Percentiles rank a stretch among this genome's conserved stretches.
phyloP scores from a whole-genome alignment of 2,797 vertebrate genomes.

The Myripristis jacobus region DNA sequence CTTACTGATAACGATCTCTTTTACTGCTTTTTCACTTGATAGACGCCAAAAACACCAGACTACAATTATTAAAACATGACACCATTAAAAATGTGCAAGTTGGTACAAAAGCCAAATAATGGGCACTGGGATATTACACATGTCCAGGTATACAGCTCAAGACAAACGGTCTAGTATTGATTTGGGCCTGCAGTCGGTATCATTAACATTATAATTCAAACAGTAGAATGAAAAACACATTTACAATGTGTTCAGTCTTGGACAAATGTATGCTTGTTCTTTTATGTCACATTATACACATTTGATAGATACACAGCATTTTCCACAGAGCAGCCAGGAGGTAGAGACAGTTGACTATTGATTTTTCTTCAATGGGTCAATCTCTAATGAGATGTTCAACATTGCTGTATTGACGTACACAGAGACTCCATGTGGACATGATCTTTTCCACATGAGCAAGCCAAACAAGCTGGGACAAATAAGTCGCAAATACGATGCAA shows the following conservation, averaged over 20 bases:
- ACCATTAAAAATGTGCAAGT: neutral
- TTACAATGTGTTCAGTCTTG: neutral
- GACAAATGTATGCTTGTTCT: slow-evolving; percentile 4
- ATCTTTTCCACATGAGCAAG: slow-evolving; percentile 4
- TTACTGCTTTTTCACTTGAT: no score
- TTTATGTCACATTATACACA: neutral
- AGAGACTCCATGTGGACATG: neutral
- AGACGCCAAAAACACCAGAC: no score
- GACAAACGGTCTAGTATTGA: no score
- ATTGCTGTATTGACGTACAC: neutral
- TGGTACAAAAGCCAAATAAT: neutral
- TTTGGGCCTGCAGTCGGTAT: no score
- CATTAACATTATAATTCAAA: no score
- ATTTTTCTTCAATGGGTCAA: neutral
- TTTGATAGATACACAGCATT: neutral
- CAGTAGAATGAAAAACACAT: neutral
- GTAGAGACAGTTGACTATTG: neutral
- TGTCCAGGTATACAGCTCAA: no score
- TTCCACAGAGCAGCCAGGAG: neutral
- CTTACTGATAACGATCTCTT: no score
- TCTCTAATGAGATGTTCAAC: neutral
- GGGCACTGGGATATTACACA: no score
- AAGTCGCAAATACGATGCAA: neutral
- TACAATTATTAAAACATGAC: neutral
- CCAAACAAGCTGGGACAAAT: neutral